Conservation (phyloP, 2,113 vertebrate genomes). For the chimpanzee (Pan troglodytes) region NHGRI_mPanTro3-v2.1_pri NC_072417.2:80055501-80056000, state of each 20-base stretch:
- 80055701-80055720: conserved; percentile 24
- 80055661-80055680: conserved; percentile 1
- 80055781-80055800: not conserved
- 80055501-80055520: conserved; percentile 20
- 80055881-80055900: not conserved
- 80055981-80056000: not conserved
- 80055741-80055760: not conserved
- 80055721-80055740: conserved; percentile 38
- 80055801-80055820: not conserved
- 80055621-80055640: conserved; percentile 50
- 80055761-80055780: not conserved
- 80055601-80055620: not conserved
- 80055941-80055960: not conserved
- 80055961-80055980: not conserved
- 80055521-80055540: not conserved
- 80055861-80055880: not conserved
- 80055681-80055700: conserved; percentile 35
- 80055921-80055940: not conserved
- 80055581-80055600: conserved; percentile 42
- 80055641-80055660: not conserved
- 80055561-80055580: conserved; percentile 61
- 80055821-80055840: not conserved
- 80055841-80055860: not conserved
- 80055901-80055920: not conserved
- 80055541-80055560: conserved; percentile 15